Evolutionary conservation across 2,113 vertebrate species (phyloP), one percentile per base, ranked within the genome.

Genomic region (Rhodinocichla rosea): DNA sequence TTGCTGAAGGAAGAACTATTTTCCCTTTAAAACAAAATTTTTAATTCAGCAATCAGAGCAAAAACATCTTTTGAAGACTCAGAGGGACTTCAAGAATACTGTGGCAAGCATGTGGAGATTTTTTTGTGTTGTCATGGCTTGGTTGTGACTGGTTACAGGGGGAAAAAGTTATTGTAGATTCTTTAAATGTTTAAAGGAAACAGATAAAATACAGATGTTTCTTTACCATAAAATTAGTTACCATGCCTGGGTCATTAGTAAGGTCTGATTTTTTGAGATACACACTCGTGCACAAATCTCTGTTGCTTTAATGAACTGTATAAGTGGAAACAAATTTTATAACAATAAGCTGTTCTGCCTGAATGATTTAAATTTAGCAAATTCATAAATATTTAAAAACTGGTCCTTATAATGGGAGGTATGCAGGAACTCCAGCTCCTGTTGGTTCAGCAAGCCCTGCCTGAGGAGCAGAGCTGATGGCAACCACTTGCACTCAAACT

Each of bases 311-410:
- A 87, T 75, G 76, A 95, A 87, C 89, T 90, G 80, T 90, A 3
- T 90, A 84, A 95, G 56, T 83, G 35, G 86, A 93, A 96, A 93
- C 91, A 93, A 94, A 91, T 94, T 89, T 81, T 87, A 37, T 73
- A 89, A 87, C 39, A 92, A 55, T 63, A 90, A 71, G 45, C 21
- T 70, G 71, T 75, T 94, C 92, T 89, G 79, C 73, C 35, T 68
- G 76, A 86, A 78, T 78, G 59, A 77, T 57, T 93, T 77, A 83
- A 91, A 90, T 90, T 88, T 71, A 83, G 32, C 13, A 81, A 83
- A 86, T 87, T 94, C 83, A 81, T 86, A 92, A 90, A 81, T 94
- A 89, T 71, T 88, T 96, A 18, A 94, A 86, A 93, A 92, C 22
- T n/a, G 9, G 39, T 83, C 22, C 45, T 81, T 89, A 26, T 74